phyloP scores from a whole-genome alignment of 2,113 vertebrate species.

The Boleophthalmus pectinirostris region DNA sequence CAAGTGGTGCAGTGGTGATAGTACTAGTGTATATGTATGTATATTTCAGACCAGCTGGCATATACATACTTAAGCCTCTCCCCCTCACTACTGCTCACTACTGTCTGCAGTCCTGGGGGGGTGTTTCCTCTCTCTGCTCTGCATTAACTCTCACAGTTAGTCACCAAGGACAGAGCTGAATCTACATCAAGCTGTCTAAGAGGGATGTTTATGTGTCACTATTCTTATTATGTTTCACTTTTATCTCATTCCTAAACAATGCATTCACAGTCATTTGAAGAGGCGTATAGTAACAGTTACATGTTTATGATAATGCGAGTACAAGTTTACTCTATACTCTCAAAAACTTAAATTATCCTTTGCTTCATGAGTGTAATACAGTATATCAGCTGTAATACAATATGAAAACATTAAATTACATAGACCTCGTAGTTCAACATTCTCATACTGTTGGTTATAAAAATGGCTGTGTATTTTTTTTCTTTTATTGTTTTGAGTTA shows the following conservation, averaged over 20 bases:
- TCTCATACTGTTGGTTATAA: background rate
- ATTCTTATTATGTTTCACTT: too few relatives aligned
- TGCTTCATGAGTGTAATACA: background rate
- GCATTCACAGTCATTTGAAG: background rate
- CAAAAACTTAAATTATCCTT: background rate
- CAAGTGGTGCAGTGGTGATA: background rate
- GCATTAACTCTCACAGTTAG: slow-evolving; percentile 75
- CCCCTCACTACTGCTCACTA: slow-evolving; percentile 36
- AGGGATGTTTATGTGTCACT: background rate
- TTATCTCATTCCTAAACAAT: background rate
- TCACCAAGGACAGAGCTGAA: slow-evolving; percentile 76
- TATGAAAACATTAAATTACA: background rate
- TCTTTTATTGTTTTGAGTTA: background rate
- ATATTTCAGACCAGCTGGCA: slow-evolving; percentile 17
- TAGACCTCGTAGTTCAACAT: background rate
- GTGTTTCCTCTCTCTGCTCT: slow-evolving; percentile 68
- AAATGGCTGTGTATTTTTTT: background rate
- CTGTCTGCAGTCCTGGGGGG: slow-evolving; percentile 40
- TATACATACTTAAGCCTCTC: slow-evolving; percentile 8
- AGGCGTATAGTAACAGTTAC: background rate
- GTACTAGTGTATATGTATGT: background rate
- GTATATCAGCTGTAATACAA: background rate
- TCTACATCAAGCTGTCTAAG: slow-evolving; percentile 74
- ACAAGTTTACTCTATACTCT: background rate
- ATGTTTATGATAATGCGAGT: background rate